phyloP scores from a whole-genome alignment of 2,113 vertebrate species.

The Ptilorrhoa leucosticta region DNA sequence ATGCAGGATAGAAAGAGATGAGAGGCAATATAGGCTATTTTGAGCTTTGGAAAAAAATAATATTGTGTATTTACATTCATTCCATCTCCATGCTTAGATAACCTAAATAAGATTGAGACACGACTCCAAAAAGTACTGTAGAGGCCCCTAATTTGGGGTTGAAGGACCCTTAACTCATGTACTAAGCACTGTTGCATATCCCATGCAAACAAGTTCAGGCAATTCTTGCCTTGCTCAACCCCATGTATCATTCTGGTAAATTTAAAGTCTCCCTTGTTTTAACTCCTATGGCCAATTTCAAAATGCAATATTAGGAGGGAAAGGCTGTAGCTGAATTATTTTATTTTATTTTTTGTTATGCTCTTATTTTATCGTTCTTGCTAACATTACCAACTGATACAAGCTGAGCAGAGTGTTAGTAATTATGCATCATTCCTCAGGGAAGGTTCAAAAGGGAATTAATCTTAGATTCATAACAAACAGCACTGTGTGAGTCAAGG shows the following conservation, averaged over 20 bases:
- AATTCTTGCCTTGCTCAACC: neutral
- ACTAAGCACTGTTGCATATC: neutral
- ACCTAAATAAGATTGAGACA: neutral
- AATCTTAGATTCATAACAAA: neutral
- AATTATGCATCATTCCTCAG: neutral
- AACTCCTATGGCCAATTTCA: neutral
- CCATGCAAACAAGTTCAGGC: neutral
- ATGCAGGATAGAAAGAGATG: neutral
- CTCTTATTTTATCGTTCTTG: neutral
- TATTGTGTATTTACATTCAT: neutral
- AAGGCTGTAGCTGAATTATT: neutral
- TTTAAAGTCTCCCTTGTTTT: neutral
- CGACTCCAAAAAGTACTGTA: neutral
- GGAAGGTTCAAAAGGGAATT: neutral
- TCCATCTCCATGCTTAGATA: neutral
- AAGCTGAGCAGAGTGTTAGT: neutral
- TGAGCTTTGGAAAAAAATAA: neutral
- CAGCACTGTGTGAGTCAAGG: neutral
- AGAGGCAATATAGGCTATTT: neutral
- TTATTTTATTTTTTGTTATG: neutral
- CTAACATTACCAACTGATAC: neutral
- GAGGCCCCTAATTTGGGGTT: neutral
- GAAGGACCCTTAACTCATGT: neutral
- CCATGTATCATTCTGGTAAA: neutral
- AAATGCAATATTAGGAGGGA: neutral